Conservation (phyloP, 2,888 invertebrate genomes). For the Stenodera caucasica region DNA sequence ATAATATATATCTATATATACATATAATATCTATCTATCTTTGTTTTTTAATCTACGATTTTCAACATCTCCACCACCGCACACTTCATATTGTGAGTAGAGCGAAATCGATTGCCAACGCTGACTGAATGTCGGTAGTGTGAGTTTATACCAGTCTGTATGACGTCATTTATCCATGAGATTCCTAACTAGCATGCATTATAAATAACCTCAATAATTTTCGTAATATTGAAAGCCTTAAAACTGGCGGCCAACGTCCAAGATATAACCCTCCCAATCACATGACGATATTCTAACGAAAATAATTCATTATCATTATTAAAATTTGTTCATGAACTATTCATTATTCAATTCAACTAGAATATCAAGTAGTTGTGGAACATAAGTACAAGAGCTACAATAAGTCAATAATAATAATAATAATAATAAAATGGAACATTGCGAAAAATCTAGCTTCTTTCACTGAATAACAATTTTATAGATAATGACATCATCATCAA, state of each 20-base stretch:
- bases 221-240: slow-evolving; percentile 23
- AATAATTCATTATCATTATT: background rate
- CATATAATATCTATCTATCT: too few species aligned
- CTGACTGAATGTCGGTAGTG: slow-evolving; percentile 42
- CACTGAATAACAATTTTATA: background rate
- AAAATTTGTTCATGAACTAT: too few species aligned
- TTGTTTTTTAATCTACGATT: background rate
- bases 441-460: background rate
- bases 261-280: background rate
- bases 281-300: background rate
- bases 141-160: slow-evolving; percentile 37
- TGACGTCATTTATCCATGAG: slow-evolving; percentile 53
- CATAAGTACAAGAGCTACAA: too few species aligned
- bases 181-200: slow-evolving; percentile 50
- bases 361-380: too few species aligned
- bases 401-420: too few species aligned
- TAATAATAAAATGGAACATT: too few species aligned
- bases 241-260: slow-evolving; percentile 3
- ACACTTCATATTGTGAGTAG: slow-evolving; percentile 40
- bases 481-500: background rate
- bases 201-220: slow-evolving; percentile 48
- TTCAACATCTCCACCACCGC: slow-evolving; percentile 26
- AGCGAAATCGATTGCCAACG: slow-evolving; percentile 47
- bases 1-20: too few species aligned
- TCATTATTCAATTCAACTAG: too few species aligned